These are phyloP conservation scores for Poecilia wingei DNA, from an alignment of 2,797 vertebrate genomes.

Conservation along the genomic window DNA sequence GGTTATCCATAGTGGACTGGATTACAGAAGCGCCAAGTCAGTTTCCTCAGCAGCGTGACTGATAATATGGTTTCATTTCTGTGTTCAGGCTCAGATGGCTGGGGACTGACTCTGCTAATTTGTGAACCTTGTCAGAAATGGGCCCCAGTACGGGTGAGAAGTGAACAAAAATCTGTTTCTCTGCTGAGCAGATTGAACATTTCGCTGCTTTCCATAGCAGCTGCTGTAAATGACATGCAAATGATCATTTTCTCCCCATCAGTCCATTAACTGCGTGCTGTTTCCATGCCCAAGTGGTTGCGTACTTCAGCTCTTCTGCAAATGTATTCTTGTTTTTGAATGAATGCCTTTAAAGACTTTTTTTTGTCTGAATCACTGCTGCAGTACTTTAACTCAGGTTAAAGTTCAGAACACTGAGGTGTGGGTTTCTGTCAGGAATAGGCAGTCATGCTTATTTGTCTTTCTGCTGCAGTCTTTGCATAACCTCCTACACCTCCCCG, in stretches of 20 bases:
- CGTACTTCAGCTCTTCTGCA: constrained; percentile 38
- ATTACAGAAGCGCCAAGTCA: constrained; percentile 71
- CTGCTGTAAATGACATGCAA: constrained; percentile 68
- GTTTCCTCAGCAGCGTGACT: constrained; percentile 56
- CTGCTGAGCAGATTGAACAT: constrained; percentile 53
- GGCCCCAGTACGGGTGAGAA: constrained; percentile 24
- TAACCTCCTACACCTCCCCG: constrained; percentile 37
- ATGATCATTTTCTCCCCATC: constrained; percentile 59
- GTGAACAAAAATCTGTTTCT: constrained; percentile 27
- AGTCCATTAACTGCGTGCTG: constrained; percentile 73
- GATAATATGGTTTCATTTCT: constrained; percentile 60
- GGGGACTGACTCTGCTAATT: constrained; percentile 56
- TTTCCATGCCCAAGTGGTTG: constrained; percentile 45
- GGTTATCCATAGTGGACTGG: constrained; percentile 65
- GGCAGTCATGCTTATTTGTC: constrained; percentile 31
- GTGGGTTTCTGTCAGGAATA: constrained; percentile 42
- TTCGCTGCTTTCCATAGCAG: constrained; percentile 49
- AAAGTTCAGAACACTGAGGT: constrained; percentile 43
- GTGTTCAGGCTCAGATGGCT: constrained; percentile 59
- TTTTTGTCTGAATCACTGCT: constrained; percentile 33
- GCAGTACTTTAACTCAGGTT: constrained; percentile 30
- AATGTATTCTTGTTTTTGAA: constrained; percentile 51
- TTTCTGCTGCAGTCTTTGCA: constrained; percentile 38
- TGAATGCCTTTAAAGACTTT: constrained; percentile 45
- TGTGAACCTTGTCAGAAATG: constrained; percentile 48